Percentiles rank a stretch among this genome's conserved stretches.
phyloP scores from a whole-genome alignment of 2,797 vertebrate genomes.

The Megalops cyprinoides region DNA sequence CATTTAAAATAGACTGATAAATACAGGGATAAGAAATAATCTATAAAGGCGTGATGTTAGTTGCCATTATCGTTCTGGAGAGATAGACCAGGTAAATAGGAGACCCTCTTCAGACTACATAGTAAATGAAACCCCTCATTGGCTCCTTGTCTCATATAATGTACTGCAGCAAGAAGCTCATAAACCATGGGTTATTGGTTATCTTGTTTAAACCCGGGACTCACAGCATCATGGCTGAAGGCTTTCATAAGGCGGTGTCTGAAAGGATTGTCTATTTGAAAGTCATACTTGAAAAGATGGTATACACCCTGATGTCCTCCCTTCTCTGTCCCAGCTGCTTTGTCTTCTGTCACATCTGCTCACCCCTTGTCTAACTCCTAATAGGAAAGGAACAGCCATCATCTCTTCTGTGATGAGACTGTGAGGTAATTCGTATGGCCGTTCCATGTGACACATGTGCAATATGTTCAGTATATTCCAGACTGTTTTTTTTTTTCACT shows the following conservation, averaged over 20 bases:
- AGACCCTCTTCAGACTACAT: constrained; percentile 8
- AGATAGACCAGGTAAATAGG: constrained; percentile 25
- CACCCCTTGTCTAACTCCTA: background rate
- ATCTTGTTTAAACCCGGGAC: constrained; percentile 31
- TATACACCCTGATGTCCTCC: constrained; percentile 18
- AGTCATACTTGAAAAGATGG: constrained; percentile 10
- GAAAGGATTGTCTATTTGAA: constrained; percentile 29
- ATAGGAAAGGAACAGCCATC: constrained; percentile 1
- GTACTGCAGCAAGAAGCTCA: constrained; percentile 14
- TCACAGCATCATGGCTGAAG: constrained; percentile 22
- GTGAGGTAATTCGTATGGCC: background rate
- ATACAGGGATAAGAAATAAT: constrained; percentile 24
- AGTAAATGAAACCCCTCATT: constrained; percentile 18
- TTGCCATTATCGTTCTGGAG: constrained; percentile 22
- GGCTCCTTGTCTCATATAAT: constrained; percentile 25
- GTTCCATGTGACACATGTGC: constrained; percentile 8
- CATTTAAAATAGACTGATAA: constrained; percentile 22
- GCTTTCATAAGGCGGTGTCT: constrained; percentile 26
- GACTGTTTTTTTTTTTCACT: background rate
- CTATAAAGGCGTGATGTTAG: constrained; percentile 12
- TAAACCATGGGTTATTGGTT: constrained; percentile 30
- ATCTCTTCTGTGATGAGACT: background rate
- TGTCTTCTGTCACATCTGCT: constrained; percentile 16
- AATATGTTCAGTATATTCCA: background rate
- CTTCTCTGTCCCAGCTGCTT: background rate